Base-by-base conservation (phyloP, 2,888 invertebrate species). In the Coleophora deauratella region DNA sequence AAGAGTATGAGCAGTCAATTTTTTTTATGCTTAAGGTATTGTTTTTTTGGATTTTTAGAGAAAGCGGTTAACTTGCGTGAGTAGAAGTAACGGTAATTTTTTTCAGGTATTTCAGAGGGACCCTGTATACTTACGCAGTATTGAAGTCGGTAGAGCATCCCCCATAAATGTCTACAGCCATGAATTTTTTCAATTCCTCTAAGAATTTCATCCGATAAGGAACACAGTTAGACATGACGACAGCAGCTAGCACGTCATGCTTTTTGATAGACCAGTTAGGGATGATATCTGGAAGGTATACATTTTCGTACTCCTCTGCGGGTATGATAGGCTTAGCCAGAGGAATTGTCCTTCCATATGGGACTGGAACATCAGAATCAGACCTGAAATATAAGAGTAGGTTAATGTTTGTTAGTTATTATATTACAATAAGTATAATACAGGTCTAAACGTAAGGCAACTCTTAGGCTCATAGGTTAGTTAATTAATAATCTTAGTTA, bases 321-420 rank as follows among this genome's bases (percentile, higher is more conserved):
- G 28, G 6, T 8, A 33, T 21, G 9, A 56, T 9, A 6, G 65
- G 58, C 14, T 46, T 38, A 6, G 43, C 43, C 8, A 73, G 45
- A 2, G 72, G 52, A 1, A 89, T 43, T 2, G 88, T 88, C 36
- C 91, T 80, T 0, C 91, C 91, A 43, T 91, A 91, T 0, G 91
- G 90, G 3, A 91, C 89, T 1, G 91, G 91, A 11, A 91, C 77
- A 50, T 91, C 91, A 2, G 91, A 84, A 47, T 89, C 87, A 59
- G 75, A 84, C 57, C 92, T 89, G 68, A 59, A 88, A 62, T 64
- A 62, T 62, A 87, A 50, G n/a, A n/a, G n/a, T n/a, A n/a, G 65
- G 9, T 14, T 10, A 9, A n/a, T 3, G 12, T 30, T 6, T 30
- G 30, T 2, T 27, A 28, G 11, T n/a, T 13, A 28, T 1, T 3